phyloP scores from a whole-genome alignment of 1,140 invertebrate genomes.

The Platorchestia sp. region DNA sequence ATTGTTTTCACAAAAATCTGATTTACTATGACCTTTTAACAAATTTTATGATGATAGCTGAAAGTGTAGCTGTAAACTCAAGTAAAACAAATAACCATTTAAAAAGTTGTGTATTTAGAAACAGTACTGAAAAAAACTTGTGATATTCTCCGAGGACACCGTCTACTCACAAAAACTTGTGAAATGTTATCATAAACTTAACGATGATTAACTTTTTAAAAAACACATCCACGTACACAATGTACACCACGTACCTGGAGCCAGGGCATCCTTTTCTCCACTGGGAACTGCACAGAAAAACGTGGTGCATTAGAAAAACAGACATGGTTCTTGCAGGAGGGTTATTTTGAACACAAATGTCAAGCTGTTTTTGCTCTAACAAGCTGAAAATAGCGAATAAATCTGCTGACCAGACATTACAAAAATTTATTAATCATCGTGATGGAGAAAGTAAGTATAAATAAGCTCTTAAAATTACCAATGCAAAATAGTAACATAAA shows the following conservation, averaged over 20 bases:
- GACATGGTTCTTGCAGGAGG: not conserved
- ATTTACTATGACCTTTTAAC: no score
- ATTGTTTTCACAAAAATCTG: no score
- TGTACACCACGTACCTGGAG: constrained; percentile 15
- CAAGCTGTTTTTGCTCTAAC: not conserved
- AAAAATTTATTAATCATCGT: not conserved
- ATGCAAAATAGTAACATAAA: not conserved
- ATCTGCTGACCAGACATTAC: not conserved
- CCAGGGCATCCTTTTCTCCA: constrained; percentile 32
- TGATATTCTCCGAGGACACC: no score
- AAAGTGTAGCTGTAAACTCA: no score
- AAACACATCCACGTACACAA: no score
- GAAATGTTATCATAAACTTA: no score
- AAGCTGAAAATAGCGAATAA: not conserved
- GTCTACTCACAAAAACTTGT: no score
- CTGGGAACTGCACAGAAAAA: constrained; percentile 41
- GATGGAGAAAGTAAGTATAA: not conserved
- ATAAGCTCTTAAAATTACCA: not conserved
- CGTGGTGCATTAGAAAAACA: not conserved
- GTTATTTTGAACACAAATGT: not conserved
- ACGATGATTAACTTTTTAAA: no score
- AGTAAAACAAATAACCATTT: no score
- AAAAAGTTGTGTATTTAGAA: no score
- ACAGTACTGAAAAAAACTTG: no score
- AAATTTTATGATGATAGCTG: no score